Evolutionary conservation across 2,797 vertebrate genomes (phyloP).

Genomic region (Dromococcyx pavoninus): DNA sequence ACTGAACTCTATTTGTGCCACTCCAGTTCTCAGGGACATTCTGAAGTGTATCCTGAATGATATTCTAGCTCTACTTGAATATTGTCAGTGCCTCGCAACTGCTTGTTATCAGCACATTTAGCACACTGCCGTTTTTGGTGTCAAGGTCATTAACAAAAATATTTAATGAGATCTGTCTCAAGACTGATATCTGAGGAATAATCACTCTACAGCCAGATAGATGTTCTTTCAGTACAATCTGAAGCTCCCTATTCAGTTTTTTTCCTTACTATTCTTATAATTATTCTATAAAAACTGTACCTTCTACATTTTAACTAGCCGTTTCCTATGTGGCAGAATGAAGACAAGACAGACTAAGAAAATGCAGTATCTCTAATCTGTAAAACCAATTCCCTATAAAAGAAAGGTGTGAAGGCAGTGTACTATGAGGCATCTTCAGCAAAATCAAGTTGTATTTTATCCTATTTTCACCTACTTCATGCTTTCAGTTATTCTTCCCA

Average conservation of each 20-base stretch:
- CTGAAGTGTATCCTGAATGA: neutral
- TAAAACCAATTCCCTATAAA: neutral
- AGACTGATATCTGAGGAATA: neutral
- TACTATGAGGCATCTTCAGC: neutral
- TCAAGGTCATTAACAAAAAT: slow-evolving; percentile 40
- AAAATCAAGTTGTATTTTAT: neutral
- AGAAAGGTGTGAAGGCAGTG: neutral
- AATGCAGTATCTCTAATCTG: neutral
- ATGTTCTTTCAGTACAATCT: slow-evolving; percentile 3
- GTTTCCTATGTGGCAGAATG: neutral
- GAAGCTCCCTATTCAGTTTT: neutral
- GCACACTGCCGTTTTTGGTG: neutral
- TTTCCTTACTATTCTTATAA: neutral
- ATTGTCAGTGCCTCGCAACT: neutral
- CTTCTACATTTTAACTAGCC: neutral
- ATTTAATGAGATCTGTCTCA: slow-evolving; percentile 5
- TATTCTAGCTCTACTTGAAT: neutral
- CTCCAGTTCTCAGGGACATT: neutral
- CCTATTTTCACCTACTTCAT: neutral
- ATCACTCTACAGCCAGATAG: neutral
- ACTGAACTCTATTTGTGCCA: neutral
- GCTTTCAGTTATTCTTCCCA: neutral
- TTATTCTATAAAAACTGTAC: neutral
- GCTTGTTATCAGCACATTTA: slow-evolving; percentile 25
- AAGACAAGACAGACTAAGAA: neutral